Evolutionary conservation across 2,113 vertebrate genomes (phyloP).

Genomic region (Grus americana): DNA sequence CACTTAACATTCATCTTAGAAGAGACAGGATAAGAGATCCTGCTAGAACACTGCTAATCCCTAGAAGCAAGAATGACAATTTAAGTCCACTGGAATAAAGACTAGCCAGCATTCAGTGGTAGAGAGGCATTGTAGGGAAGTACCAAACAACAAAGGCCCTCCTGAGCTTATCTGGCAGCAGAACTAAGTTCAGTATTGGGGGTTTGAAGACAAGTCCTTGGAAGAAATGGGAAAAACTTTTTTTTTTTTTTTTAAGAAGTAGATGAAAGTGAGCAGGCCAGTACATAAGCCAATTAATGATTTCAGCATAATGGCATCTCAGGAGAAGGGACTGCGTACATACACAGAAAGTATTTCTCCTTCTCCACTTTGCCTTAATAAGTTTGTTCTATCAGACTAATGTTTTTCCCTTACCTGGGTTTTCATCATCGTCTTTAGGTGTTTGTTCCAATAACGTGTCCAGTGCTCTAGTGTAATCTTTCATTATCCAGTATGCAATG

Average conservation of each 20-base stretch:
- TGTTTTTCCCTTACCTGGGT: constrained; percentile 79
- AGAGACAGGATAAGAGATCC: not conserved
- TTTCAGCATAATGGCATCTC: not conserved
- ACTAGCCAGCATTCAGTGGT: not conserved
- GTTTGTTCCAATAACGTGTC: constrained; percentile 94
- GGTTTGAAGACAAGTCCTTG: not conserved
- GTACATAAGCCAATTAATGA: not conserved
- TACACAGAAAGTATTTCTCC: not conserved
- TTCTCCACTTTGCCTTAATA: not conserved
- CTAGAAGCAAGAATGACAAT: not conserved
- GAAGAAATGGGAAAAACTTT: not conserved
- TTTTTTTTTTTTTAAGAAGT: not conserved
- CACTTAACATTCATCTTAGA: not conserved
- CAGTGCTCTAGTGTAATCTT: constrained; percentile 91
- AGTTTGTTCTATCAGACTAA: not conserved
- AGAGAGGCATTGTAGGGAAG: not conserved
- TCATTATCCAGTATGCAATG: constrained; percentile 97
- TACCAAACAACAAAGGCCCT: not conserved
- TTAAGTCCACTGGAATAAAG: not conserved
- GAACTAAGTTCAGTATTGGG: not conserved
- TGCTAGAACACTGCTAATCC: not conserved
- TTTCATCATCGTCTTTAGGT: constrained; percentile 92
- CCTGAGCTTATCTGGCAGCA: not conserved
- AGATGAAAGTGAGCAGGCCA: not conserved
- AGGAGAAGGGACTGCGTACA: not conserved